Conservation (phyloP, 2,113 vertebrate species). For the Tiliqua scincoides region DNA sequence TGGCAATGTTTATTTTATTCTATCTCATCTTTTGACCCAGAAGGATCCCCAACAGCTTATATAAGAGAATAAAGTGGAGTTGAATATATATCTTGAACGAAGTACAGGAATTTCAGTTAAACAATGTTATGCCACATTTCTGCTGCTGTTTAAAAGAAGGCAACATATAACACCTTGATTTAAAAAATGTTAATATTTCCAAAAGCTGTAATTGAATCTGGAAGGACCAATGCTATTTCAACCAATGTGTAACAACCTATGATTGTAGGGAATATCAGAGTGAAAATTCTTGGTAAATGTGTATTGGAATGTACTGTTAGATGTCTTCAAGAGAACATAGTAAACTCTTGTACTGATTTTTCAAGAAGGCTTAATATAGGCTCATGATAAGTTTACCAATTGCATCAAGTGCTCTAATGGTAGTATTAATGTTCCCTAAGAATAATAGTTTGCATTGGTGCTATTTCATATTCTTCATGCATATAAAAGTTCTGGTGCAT, state of each 20-base stretch:
- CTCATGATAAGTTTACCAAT: neutral
- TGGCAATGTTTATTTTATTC: neutral
- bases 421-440: neutral
- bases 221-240: neutral
- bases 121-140: neutral
- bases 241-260: neutral
- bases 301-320: too few relatives aligned
- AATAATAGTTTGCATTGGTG: conserved; percentile 4
- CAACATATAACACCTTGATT: neutral
- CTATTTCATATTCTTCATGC: neutral
- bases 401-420: neutral
- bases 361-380: neutral
- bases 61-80: neutral
- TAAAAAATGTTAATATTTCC: neutral
- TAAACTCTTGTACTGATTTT: neutral
- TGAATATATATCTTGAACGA: neutral
- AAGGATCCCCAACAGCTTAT: neutral
- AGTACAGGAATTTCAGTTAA: neutral
- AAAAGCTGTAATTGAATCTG: neutral
- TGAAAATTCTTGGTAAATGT: too few relatives aligned
- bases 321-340: neutral
- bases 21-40: neutral
- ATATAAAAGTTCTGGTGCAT: conserved; percentile 11
- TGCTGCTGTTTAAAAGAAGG: neutral
- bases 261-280: neutral